Base-by-base conservation (phyloP, 2,888 invertebrate genomes). In the Acrobasis suavella region DNA sequence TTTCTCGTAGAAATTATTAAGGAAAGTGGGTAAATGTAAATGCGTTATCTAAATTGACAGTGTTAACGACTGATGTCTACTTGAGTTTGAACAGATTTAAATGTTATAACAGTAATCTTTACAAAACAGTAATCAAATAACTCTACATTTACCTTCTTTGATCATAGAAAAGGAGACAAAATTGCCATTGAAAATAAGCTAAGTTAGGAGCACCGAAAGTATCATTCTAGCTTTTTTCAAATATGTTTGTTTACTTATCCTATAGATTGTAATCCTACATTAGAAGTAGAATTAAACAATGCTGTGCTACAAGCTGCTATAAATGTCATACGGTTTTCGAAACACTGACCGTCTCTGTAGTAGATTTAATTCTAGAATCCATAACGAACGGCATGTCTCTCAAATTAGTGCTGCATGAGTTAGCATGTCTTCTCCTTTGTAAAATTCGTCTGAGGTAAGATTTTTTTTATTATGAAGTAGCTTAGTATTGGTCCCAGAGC, bases 281-380 rank as follows among this genome's bases (percentile, higher is more conserved):
- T 68, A 64, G 69, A 67, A 66, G 72, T 73, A 71, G 67, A 73
- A 72, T 76, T 64, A 67, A 65, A 73, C 86, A 87, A 89, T 89
- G 89, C 87, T 89, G 89, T 89, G 89, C 89, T 89, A 87, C 87
- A 77, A 73, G 72, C 73, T 76, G 69, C 70, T 74, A 64, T 71
- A 67, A 65, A 71, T 70, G 65, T 69, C 71, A 70, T 67, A 66
- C 66, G 67, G 68, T 73, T 68, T 46, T 59, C 17, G 50, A 60
- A 56, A 62, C 60, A 68, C 71, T 67, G 70, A 68, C 73, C 70
- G 66, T 75, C 71, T 74, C 22, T n/a, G 64, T 71, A 64, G 72
- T 79, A 79, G 77, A 74, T 69, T 7, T 73, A 70, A 72, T 67
- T 66, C 68, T 72, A 72, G 72, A 69, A 67, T 61, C 72, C 72